phyloP scores from a whole-genome alignment of 2,113 vertebrate species.

The Sapajus apella region DNA sequence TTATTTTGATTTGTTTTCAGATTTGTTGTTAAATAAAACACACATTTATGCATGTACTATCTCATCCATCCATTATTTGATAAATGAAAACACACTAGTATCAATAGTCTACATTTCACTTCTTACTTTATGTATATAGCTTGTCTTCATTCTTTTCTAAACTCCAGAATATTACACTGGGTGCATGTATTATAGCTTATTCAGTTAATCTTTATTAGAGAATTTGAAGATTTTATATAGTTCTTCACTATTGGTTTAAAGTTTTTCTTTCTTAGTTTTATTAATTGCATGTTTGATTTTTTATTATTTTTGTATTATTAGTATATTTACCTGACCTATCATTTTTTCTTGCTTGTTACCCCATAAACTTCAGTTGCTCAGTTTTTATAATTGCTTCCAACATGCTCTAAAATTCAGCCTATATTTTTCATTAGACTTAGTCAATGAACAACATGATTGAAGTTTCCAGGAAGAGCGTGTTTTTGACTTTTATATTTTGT shows the following conservation, averaged over 20 bases:
- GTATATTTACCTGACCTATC: neutral
- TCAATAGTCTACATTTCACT: neutral
- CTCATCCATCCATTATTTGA: neutral
- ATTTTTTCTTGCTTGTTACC: neutral
- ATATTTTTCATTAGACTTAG: neutral
- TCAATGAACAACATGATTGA: neutral
- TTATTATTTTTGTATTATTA: neutral
- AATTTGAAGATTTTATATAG: neutral
- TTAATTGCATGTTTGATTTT: neutral
- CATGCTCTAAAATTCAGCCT: neutral
- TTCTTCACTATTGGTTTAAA: neutral
- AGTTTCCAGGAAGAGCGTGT: neutral
- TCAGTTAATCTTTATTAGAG: neutral
- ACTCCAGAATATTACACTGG: neutral
- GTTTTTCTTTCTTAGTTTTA: neutral
- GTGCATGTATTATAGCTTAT: neutral
- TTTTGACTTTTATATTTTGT: neutral
- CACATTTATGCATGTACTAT: neutral
- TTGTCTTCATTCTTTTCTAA: neutral
- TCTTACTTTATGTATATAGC: neutral
- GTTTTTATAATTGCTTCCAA: neutral
- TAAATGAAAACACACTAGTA: neutral
- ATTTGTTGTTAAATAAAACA: neutral
- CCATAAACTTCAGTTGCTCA: neutral
- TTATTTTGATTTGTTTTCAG: neutral